Base-by-base conservation (phyloP, 1,140 invertebrate genomes). In the Eriocheir sinensis region DNA sequence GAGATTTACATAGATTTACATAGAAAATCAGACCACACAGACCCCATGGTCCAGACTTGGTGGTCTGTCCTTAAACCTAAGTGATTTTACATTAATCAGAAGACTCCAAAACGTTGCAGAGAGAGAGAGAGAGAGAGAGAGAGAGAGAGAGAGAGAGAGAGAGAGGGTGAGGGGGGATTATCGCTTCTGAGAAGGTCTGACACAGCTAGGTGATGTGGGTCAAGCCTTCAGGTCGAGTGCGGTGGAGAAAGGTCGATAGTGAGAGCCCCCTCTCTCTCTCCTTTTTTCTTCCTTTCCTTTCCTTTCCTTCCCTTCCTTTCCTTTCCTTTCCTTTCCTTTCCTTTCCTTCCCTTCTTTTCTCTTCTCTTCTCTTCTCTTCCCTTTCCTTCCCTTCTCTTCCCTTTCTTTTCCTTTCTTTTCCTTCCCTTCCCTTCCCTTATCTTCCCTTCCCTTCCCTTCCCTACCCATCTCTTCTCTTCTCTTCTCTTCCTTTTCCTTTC, bases 181-280 rank as follows among this genome's bases (percentile, higher is more conserved):
- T n/a, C 60, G 60, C n/a, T n/a, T n/a, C 60, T 72, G 60, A 72
- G 60, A n/a, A 72, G 60, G 60, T 72, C 60, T 72, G 60, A 72
- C 60, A 72, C 60, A 72, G 60, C 60, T 6, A n/a, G 60, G 60
- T 72, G 60, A 72, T 72, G 60, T 72, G 60, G 60, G 60, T 72
- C 60, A 72, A 72, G 60, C 60, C 60, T 72, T 72, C n/a, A 72
- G 60, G 60, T 72, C 60, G 60, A 72, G 60, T 72, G 60, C 60
- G 60, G 60, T 72, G 60, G 60, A 72, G 60, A n/a, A n/a, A 72
- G 60, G 60, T 72, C 60, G 60, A 72, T 72, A 72, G 60, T 21
- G 21, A 72, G 60, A 4, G 12, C 12, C 48, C 60, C 8, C 27
- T 21, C 60, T n/a, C 21, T 8, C 60, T n/a, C 27, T n/a, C 27